These are phyloP conservation scores for Argyra leucocephala DNA, from an alignment of 2,888 invertebrate genomes.

Conservation along the genomic window DNA sequence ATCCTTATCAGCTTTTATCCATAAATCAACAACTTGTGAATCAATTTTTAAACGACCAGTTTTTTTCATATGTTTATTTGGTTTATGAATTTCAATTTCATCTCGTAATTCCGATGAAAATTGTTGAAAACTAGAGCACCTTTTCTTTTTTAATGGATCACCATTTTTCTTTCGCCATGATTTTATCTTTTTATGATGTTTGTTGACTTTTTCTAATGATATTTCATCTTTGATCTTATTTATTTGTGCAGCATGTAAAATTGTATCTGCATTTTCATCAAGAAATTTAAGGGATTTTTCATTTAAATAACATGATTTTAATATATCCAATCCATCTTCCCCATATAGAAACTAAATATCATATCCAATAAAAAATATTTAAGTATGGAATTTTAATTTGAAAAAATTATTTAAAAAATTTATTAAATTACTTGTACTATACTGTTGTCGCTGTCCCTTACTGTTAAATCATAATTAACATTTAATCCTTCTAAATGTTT, in stretches of 20 bases:
- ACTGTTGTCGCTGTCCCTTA: conserved; percentile 86
- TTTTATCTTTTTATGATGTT: conserved; percentile 50
- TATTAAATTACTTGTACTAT: conserved; percentile 67
- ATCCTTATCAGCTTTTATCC: conserved; percentile 55
- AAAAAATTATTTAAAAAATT: conserved; percentile 1
- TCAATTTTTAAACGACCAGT: conserved; percentile 53
- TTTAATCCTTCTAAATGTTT: conserved; percentile 95
- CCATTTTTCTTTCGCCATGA: conserved; percentile 56
- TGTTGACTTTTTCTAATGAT: conserved; percentile 46
- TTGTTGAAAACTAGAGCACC: conserved; percentile 49
- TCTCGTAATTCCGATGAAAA: conserved; percentile 50
- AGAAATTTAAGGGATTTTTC: conserved; percentile 69
- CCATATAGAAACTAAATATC: conserved; percentile 82
- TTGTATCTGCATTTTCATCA: conserved; percentile 63
- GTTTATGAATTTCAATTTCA: conserved; percentile 44
- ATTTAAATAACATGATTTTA: conserved; percentile 75
- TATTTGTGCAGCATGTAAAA: conserved; percentile 51
- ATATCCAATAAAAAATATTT: conserved; percentile 22
- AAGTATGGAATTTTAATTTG: conserved; percentile 14
- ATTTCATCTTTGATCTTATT: conserved; percentile 51
- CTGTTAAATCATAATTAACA: conserved; percentile 88
- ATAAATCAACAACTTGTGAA: conserved; percentile 54
- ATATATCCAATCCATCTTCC: conserved; percentile 86
- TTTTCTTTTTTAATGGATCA: conserved; percentile 42
- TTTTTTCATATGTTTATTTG: conserved; percentile 44